Evolutionary conservation across 2,113 vertebrate species (phyloP), one percentile per base, ranked within the genome.

Genomic region (Coryphaenoides rupestris): DNA sequence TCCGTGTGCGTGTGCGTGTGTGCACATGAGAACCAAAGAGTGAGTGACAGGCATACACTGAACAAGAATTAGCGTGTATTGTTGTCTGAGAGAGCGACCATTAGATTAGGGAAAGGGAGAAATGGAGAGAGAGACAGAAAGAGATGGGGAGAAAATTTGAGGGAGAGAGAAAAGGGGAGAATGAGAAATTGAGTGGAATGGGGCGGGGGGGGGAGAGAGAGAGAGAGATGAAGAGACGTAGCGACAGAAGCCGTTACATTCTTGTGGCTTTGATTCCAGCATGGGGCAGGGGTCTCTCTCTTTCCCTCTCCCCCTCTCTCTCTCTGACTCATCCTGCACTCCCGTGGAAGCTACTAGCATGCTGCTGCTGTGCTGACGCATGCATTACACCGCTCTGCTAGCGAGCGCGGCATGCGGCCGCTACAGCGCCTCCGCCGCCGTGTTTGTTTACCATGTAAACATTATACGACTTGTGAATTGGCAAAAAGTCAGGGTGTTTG

Each of bases 161-260:
- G 54, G 45, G 64, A 26, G 60, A 12, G 66, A 24, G 33, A 14
- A 53, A 24, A 19, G 4, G 58, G 15, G 47, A 16, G 21, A 15
- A 53, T 12, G 55, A 55, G n/a, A 60, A 68, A 58, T 67, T 70
- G 70, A 45, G 40, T 5, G 13, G 40, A 45, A 45, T 5, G 40
- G 13, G 40, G 13, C 5, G 40, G 13, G 75, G 77, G 81, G 79
- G 75, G 73, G 84, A 79, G 79, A 77, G 80, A 26, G 24, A 6
- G 24, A 26, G 6, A 26, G 24, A 26, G 24, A 26, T 26, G 77
- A n/a, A n/a, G 76, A 80, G 75, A 76, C 79, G 83, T 87, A 86
- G 84, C 85, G 85, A 83, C 81, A 85, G 84, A 86, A 87, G 84
- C 82, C 81, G 84, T 85, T 85, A 80, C 84, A 87, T 87, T 88